Base-by-base conservation (phyloP, 2,888 invertebrate species). In the Hirtodrosophila duncani region DNA sequence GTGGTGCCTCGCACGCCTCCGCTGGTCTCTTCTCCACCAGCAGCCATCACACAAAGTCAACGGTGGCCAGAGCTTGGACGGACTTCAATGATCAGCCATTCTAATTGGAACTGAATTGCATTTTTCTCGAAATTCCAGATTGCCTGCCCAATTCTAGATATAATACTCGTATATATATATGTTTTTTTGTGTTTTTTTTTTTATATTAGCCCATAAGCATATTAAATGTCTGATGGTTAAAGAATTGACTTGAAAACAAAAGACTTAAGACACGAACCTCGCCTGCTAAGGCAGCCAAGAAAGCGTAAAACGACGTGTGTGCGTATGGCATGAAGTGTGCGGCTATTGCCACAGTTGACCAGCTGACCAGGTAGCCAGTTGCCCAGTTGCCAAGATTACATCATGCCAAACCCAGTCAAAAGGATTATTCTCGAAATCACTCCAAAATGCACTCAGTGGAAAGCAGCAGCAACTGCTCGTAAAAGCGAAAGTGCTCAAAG, bases 1-100 rank as follows among this genome's bases (percentile, higher is more conserved):
- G 83, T 2, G 87, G 87, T 1, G 81, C 84, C 3, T 86, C 85
- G 0, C 77, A 83, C 21, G 86, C 86, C 1, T 83, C 84, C 2
- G 57, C 80, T 3, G 61, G 79, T 1, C 45, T 81, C 3, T 71
- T 82, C 9, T 53, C 71, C 16, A 70, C 67, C 30, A 81, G 66
- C 48, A 59, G 63, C 38, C 74, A 71, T 36, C 68, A 77, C 18
- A 48, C 31, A 37, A 64, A 67, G 42, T 29, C 75, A 8, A 34
- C 48, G 11, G 50, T 45, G 3, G 39, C 39, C 18, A 31, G 46
- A 10, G 38, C 55, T 8, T 53, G 55, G 55, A 31, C n/a, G n/a
- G 26, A 3, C 17, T 20, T 29, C 17, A 11, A 39, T 5, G 18
- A 43, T 2, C 39, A 58, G 43, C 49, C 55, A 37, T 53, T 56